Conservation (phyloP, 1,140 invertebrate species). For the Colletes latitarsis region DNA sequence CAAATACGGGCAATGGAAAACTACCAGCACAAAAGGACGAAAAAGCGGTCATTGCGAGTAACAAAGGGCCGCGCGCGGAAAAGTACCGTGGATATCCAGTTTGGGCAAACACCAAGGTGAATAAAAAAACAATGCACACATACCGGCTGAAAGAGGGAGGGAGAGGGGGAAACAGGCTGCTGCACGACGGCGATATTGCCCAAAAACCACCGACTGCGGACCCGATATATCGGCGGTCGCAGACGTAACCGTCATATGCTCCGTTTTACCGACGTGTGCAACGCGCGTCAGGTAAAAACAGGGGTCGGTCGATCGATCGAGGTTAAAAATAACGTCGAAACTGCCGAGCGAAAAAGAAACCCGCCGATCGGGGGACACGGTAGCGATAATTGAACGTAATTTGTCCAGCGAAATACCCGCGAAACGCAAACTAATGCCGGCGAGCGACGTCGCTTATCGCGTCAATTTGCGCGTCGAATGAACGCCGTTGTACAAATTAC, state of each 20-base stretch:
- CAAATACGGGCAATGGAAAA: slow-evolving; percentile 77
- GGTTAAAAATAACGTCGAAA: slow-evolving; percentile 43
- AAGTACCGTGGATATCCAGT: slow-evolving; percentile 71
- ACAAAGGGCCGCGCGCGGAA: slow-evolving; percentile 71
- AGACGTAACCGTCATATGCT: slow-evolving; percentile 55
- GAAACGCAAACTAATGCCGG: slow-evolving; percentile 22
- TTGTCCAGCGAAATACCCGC: slow-evolving; percentile 16
- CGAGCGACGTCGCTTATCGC: slow-evolving; percentile 3
- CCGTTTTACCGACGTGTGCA: slow-evolving; percentile 52
- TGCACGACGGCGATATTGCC: slow-evolving; percentile 49
- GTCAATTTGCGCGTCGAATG: slow-evolving; percentile 2
- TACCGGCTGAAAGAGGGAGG: not conserved
- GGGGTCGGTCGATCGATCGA: slow-evolving; percentile 43
- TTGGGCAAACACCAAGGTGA: slow-evolving; percentile 69
- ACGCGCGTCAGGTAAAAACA: slow-evolving; percentile 28
- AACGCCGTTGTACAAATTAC: slow-evolving; percentile 6
- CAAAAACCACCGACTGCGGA: slow-evolving; percentile 57
- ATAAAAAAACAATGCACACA: slow-evolving; percentile 51
- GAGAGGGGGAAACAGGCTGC: not conserved
- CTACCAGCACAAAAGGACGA: slow-evolving; percentile 69
- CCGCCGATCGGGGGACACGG: not conserved
- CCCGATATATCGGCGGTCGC: slow-evolving; percentile 60
- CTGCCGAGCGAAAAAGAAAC: not conserved
- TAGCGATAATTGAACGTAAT: slow-evolving; percentile 42
- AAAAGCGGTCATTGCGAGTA: slow-evolving; percentile 68